Percentiles rank a stretch among this genome's conserved stretches.
These are phyloP conservation scores for Lepidurus apus DNA, from an alignment of 1,140 invertebrate genomes.

Conservation along the genomic window DNA sequence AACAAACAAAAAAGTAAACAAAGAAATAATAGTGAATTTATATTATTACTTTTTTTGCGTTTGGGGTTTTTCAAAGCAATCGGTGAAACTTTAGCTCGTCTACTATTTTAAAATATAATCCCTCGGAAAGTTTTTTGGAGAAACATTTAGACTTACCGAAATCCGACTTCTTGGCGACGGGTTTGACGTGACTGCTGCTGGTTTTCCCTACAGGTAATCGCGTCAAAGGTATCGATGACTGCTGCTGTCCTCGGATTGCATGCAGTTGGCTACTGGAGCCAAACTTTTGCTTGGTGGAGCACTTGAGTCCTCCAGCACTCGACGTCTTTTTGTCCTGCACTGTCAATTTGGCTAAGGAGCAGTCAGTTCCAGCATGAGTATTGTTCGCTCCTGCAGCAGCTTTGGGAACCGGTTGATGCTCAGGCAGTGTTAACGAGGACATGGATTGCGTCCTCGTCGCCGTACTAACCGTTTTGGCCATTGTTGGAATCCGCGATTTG, in stretches of 20 bases:
- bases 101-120: no score
- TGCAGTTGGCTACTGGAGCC: conserved; percentile 11
- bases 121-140: no score
- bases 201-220: not conserved
- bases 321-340: not conserved
- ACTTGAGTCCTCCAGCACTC: not conserved
- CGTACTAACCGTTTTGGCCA: not conserved
- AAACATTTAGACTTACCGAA: not conserved
- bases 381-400: not conserved
- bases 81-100: no score
- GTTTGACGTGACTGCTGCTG: not conserved
- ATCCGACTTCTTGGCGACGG: not conserved
- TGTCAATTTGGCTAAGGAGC: not conserved
- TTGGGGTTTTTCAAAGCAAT: no score
- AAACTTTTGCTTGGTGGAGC: not conserved
- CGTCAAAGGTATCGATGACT: not conserved
- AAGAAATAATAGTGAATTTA: not conserved
- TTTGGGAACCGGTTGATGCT: not conserved
- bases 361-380: not conserved
- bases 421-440: not conserved
- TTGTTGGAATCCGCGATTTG: conserved; percentile 12
- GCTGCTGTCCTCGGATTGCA: conserved; percentile 11
- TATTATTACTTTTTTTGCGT: not conserved
- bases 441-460: not conserved
- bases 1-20: not conserved